Conservation (phyloP, 1,140 invertebrate species). For the Amphibalanus amphitrite region DNA sequence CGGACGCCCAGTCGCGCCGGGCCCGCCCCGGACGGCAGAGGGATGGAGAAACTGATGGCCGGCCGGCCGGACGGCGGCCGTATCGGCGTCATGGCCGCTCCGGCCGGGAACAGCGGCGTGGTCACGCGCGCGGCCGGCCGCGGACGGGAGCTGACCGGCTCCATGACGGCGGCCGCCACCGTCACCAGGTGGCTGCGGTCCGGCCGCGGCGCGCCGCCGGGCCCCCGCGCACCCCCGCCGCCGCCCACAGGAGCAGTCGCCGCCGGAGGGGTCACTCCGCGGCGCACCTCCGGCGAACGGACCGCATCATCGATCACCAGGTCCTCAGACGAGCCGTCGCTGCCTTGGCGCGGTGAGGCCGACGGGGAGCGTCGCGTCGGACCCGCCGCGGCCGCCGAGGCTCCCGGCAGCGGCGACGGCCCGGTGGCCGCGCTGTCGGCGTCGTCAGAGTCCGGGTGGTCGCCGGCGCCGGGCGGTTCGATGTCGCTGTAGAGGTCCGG, state of each 20-base stretch:
- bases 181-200: neutral
- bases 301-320: neutral
- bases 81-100: too few species aligned
- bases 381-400: neutral
- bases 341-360: neutral
- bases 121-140: neutral
- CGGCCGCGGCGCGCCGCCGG: too few species aligned
- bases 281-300: neutral
- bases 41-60: neutral
- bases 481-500: constrained; percentile 2
- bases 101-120: neutral
- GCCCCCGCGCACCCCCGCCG: too few species aligned
- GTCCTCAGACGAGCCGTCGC: neutral
- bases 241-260: too few species aligned
- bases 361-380: neutral
- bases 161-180: neutral
- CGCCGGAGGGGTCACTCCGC: too few species aligned
- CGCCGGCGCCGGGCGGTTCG: neutral
- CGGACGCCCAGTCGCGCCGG: too few species aligned
- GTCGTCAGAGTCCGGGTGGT: neutral
- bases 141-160: neutral
- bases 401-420: neutral
- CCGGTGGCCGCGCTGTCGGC: neutral
- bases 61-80: too few species aligned
- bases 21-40: neutral